Base-by-base conservation (phyloP, 2,113 vertebrate species). In the Hippocampus abdominalis region DNA sequence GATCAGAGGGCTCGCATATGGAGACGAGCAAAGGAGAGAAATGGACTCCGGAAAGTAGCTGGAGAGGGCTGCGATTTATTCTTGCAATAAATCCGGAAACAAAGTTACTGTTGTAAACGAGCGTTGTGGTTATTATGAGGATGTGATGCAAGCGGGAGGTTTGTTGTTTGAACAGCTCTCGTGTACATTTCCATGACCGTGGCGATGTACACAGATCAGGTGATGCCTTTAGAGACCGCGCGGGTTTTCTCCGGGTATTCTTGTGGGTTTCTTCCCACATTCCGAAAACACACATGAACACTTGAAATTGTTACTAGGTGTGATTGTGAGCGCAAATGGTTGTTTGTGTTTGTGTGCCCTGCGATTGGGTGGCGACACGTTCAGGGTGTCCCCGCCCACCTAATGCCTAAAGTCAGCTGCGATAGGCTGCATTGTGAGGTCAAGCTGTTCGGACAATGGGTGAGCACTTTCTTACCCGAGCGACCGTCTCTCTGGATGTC, bases 401-500 rank as follows among this genome's bases (percentile, higher is more conserved):
- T 29, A 29, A 3, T 32, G 29, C 29, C 29, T 4, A 32, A 32
- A 32, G 29, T 32, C 29, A 32, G 29, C 29, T 5, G 29, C 4
- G 29, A 32, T 5, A 32, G 29, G 29, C 29, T 32, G 29, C 29
- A 32, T 32, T 32, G 29, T 32, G 29, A 32, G 29, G 29, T 32
- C 4, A 32, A 32, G 29, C 29, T 32, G 29, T 32, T 32, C 29
- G 4, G 4, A 21, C 18, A 46, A 3, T 0, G 29, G 29, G 0
- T 32, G 29, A 21, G 5, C 8, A 39, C 53, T 20, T 60, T 20
- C 89, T 79, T 90, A 99, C 96, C 97, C 84, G 97, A 97, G 92
- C 96, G 92, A 48, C 96, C 96, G 13, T 99, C 97, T 73, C 97
- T 90, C 78, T 99, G 97, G 84, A 99, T 97, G 84, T 99, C 97